Evolutionary conservation across 2,888 invertebrate species (phyloP), one percentile per base, ranked within the genome.

Genomic region (Stenoptilia bipunctidactyla): DNA sequence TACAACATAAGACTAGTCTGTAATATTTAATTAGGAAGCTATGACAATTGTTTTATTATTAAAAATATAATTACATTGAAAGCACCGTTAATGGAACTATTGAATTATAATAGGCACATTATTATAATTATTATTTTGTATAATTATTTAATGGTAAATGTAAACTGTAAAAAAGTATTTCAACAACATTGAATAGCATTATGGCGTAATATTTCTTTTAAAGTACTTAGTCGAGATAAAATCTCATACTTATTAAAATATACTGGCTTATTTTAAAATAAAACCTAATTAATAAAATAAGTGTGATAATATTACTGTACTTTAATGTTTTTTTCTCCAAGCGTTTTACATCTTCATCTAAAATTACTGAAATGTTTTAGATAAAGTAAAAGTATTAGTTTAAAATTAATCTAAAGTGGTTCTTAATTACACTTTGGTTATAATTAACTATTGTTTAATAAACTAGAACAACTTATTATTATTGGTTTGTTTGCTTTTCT

Each of bases 401-500:
- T 20, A 20, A 20, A 30, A 30, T 30, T 30, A 30, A n/a, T 30
- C 73, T 77, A 72, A 61, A 64, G 64, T 70, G 69, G 72, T 69
- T 59, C 77, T 68, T 76, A 80, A 71, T 71, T 79, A 82, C 74
- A 79, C 82, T 82, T 82, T 82, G 82, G 82, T 82, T 77, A 77
- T 79, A 73, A 69, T 71, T 66, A 80, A 66, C 79, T 80, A 79
- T 49, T 56, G 62, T 68, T 67, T 66, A 62, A 61, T 63, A 52
- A 47, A 30, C 30, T 30, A 30, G 10, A 12, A 30, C 30, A 12
- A 3, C 30, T 30, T 30, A 30, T 5, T 5, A 20, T 20, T 20
- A 30, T 30, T 30, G 13, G n/a, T n/a, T n/a, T n/a, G n/a, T n/a
- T n/a, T n/a, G n/a, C n/a, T n/a, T n/a, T n/a, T n/a, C n/a, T n/a